A percentile compares a stretch with the other conserved stretches of the same genome.
phyloP scores from a whole-genome alignment of 1,140 invertebrate genomes.

The Zophobas morio region DNA sequence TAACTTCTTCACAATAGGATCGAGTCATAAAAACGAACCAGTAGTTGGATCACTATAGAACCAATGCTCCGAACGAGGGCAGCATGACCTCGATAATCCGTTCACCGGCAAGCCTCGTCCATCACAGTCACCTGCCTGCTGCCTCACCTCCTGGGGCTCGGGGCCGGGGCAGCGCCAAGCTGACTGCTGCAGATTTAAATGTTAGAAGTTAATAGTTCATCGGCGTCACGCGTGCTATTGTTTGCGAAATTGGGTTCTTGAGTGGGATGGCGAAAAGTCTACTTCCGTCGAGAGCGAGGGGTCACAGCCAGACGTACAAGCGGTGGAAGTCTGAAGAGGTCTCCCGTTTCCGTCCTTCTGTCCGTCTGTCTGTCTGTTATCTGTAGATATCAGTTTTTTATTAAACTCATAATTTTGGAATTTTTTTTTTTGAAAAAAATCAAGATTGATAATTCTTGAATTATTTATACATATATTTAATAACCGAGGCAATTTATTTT shows the following conservation, averaged over 20 bases:
- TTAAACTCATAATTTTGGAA: no score
- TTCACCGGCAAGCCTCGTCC: conserved; percentile 40
- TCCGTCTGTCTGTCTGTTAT: no score
- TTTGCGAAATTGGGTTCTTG: conserved; percentile 2
- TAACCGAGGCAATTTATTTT: no score
- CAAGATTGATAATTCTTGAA: no score
- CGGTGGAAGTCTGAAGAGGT: background rate
- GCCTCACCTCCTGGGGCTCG: conserved; percentile 44
- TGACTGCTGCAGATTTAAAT: conserved; percentile 40
- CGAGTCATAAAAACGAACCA: background rate
- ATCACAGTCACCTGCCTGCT: conserved; percentile 47
- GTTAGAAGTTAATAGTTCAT: conserved; percentile 46
- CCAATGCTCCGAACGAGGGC: conserved; percentile 4
- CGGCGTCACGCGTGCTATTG: conserved; percentile 25
- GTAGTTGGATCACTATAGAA: no score
- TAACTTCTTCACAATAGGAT: no score
- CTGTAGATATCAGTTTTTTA: no score
- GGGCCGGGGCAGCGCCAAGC: conserved; percentile 41
- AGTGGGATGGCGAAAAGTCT: conserved; percentile 3
- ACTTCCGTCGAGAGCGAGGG: conserved; percentile 14
- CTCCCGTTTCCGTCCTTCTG: no score
- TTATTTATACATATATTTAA: no score
- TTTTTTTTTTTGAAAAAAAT: no score
- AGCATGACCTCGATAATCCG: conserved; percentile 44
- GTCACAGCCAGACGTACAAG: background rate